These are phyloP conservation scores for Rotaria sp. DNA, from an alignment of 2,888 invertebrate species.

Conservation along the genomic window DNA sequence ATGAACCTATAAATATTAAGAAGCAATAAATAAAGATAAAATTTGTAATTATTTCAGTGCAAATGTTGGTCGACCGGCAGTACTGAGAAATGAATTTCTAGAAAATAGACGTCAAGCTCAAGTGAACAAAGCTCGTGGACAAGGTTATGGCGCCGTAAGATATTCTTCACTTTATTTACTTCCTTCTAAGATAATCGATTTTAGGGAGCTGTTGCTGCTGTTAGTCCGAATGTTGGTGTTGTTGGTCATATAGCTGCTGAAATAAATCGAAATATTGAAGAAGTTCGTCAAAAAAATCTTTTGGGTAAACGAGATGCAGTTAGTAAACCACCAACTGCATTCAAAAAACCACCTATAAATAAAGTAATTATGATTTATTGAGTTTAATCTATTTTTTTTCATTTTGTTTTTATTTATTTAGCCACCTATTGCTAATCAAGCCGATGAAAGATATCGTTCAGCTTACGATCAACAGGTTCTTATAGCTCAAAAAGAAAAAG, in stretches of 20 bases:
- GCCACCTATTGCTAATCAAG: not conserved
- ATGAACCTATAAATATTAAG: too few species aligned
- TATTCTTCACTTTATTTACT: not conserved
- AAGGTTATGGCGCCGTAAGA: not conserved
- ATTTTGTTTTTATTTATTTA: not conserved
- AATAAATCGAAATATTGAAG: not conserved
- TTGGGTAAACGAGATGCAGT: not conserved
- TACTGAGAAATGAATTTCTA: not conserved
- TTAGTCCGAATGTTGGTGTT: not conserved
- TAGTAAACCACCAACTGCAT: not conserved
- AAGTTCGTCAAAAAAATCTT: constrained; percentile 3
- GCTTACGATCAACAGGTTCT: not conserved
- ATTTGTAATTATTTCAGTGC: not conserved
- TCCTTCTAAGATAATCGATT: not conserved
- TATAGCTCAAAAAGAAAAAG: not conserved
- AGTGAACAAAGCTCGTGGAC: not conserved
- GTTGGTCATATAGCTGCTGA: not conserved
- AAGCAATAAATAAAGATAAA: too few species aligned
- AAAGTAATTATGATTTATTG: not conserved
- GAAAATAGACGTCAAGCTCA: constrained; percentile 3
- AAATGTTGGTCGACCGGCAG: not conserved
- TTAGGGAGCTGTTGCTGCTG: not conserved
- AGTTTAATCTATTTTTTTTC: not conserved
- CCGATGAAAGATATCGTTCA: constrained; percentile 23
- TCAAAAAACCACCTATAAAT: not conserved